Evolutionary conservation across 2,113 vertebrate genomes (phyloP).

Genomic region (Stegastes partitus): DNA sequence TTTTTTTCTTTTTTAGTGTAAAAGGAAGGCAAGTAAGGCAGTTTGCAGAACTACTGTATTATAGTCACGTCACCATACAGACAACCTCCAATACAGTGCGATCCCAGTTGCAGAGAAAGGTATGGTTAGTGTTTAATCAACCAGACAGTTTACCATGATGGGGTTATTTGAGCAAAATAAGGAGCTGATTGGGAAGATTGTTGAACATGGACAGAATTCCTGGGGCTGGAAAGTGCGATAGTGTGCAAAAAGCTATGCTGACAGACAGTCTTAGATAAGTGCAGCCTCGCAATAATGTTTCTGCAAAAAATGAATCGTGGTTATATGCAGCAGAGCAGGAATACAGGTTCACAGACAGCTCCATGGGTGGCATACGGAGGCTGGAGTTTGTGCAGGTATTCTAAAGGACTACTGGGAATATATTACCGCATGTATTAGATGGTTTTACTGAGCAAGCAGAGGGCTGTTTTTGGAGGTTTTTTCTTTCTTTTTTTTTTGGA

Average conservation of each 20-base stretch:
- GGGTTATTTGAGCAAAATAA: constrained; percentile 37
- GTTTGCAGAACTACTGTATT: constrained; percentile 9
- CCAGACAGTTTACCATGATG: constrained; percentile 37
- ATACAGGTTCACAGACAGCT: constrained; percentile 21
- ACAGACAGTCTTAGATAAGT: constrained; percentile 57
- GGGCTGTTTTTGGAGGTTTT: no score
- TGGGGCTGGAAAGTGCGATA: constrained; percentile 38
- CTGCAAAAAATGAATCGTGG: constrained; percentile 30
- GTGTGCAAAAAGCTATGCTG: constrained; percentile 32
- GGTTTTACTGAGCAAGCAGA: not conserved
- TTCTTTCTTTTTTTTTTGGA: not conserved
- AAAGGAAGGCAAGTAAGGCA: not conserved
- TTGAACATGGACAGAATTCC: constrained; percentile 46
- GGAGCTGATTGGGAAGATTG: constrained; percentile 49
- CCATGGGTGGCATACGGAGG: constrained; percentile 8
- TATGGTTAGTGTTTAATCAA: constrained; percentile 43
- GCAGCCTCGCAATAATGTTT: constrained; percentile 38
- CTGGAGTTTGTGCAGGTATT: constrained; percentile 6
- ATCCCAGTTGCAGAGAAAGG: constrained; percentile 15
- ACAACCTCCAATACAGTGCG: constrained; percentile 17
- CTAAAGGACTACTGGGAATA: constrained; percentile 3
- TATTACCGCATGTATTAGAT: constrained; percentile 2
- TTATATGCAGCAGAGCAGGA: constrained; percentile 15
- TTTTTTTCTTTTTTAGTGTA: not conserved
- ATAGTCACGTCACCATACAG: constrained; percentile 13